Evolutionary conservation across 1,140 invertebrate species (phyloP).

Genomic region (Macrobrachium nipponense): DNA sequence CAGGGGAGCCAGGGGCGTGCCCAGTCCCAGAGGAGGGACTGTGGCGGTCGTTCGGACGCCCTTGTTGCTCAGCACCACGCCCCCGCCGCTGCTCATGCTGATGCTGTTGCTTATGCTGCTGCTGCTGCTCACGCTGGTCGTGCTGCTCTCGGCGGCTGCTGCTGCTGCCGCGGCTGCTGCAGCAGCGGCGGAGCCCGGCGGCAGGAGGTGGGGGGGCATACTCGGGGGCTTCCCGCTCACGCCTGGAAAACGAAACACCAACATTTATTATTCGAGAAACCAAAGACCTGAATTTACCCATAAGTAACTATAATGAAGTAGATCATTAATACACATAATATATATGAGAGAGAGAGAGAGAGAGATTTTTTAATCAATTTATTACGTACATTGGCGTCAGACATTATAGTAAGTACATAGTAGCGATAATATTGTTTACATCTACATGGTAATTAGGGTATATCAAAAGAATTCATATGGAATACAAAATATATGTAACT

Average conservation of each 20-base stretch:
- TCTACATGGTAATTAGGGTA: too few species aligned
- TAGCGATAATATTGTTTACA: too few species aligned
- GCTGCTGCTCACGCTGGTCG: slow-evolving; percentile 26
- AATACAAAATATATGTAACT: too few species aligned
- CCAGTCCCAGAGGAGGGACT: slow-evolving; percentile 51
- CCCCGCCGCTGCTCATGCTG: slow-evolving; percentile 29
- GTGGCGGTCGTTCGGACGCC: slow-evolving; percentile 52
- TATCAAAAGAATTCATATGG: not conserved
- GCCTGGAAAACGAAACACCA: slow-evolving; percentile 3
- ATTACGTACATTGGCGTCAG: too few species aligned
- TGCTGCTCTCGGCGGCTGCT: slow-evolving; percentile 33
- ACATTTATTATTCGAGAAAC: too few species aligned
- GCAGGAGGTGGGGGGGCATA: slow-evolving; percentile 43
- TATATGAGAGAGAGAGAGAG: not conserved
- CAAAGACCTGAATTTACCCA: too few species aligned
- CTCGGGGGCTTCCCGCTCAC: slow-evolving; percentile 51
- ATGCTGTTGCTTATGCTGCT: slow-evolving; percentile 51
- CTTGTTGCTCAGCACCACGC: slow-evolving; percentile 36
- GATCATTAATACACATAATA: not conserved
- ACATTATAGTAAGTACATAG: too few species aligned
- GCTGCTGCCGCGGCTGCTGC: slow-evolving; percentile 49
- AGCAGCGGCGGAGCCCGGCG: slow-evolving; percentile 41
- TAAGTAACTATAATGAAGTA: too few species aligned
- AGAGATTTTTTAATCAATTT: too few species aligned
- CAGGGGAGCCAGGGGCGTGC: slow-evolving; percentile 38